Conservation (phyloP, 2,797 vertebrate species). For the Discoglossus pictus region DNA sequence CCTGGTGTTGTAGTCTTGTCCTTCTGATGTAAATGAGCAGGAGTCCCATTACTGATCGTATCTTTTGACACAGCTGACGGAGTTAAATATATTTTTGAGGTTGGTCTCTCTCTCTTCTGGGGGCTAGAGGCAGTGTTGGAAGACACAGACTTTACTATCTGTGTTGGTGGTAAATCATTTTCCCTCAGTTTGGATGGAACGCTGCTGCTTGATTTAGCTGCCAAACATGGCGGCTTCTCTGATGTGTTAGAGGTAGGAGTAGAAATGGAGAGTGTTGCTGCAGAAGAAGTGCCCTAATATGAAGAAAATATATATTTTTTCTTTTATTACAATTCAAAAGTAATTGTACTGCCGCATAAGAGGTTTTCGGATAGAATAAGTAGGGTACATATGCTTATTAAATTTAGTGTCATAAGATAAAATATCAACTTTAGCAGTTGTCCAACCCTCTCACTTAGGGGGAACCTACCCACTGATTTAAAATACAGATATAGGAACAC, state of each 20-base stretch:
- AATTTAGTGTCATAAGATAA: too few species aligned
- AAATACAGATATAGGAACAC: too few species aligned
- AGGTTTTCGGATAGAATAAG: too few species aligned
- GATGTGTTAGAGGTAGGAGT: constrained; percentile 59
- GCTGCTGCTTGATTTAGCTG: constrained; percentile 13
- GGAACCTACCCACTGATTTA: too few species aligned
- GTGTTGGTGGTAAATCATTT: constrained; percentile 50
- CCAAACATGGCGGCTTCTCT: constrained; percentile 50
- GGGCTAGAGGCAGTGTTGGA: constrained; percentile 58
- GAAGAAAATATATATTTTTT: background rate
- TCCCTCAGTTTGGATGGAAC: constrained; percentile 53
- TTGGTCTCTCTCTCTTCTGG: constrained; percentile 62
- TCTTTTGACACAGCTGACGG: constrained; percentile 58
- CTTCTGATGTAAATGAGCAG: constrained; percentile 67
- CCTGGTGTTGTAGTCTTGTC: constrained; percentile 71
- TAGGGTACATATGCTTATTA: too few species aligned
- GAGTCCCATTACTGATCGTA: constrained; percentile 63
- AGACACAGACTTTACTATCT: constrained; percentile 35
- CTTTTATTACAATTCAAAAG: too few species aligned
- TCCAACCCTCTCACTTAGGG: too few species aligned
- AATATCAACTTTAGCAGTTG: too few species aligned
- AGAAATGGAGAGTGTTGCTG: constrained; percentile 58
- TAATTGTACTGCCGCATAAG: too few species aligned
- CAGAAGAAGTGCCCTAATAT: constrained; percentile 55
- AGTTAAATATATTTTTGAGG: constrained; percentile 59